Evolutionary conservation across 2,888 invertebrate species (phyloP).

Genomic region (Odontomyia ornata): DNA sequence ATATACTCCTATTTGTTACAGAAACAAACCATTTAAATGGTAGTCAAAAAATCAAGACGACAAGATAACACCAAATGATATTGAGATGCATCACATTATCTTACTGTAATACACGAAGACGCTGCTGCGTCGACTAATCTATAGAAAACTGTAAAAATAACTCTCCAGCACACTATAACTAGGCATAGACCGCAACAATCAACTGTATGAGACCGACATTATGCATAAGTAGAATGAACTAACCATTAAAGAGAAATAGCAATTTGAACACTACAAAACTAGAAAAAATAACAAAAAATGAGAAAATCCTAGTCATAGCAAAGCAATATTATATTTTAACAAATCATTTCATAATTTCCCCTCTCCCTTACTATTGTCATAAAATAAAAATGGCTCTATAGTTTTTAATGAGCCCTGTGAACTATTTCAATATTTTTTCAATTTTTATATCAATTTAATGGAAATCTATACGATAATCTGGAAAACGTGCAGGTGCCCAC

Average conservation of each 20-base stretch:
- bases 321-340: slow-evolving; percentile 26
- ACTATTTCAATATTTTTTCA: too few species aligned
- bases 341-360: slow-evolving; percentile 8
- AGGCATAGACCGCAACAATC: neutral
- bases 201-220: slow-evolving; percentile 22
- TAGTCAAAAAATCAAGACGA: slow-evolving; percentile 28
- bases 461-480: too few species aligned
- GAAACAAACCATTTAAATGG: slow-evolving; percentile 9
- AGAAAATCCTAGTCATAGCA: slow-evolving; percentile 25
- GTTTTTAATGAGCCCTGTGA: too few species aligned
- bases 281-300: neutral
- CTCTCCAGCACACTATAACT: slow-evolving; percentile 14
- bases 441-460: too few species aligned
- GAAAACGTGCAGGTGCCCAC: too few species aligned
- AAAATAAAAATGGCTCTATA: slow-evolving; percentile 33
- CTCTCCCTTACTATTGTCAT: slow-evolving; percentile 30
- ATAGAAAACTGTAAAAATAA: slow-evolving; percentile 3
- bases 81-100: slow-evolving; percentile 39
- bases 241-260: slow-evolving; percentile 17
- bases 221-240: neutral
- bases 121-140: slow-evolving; percentile 5
- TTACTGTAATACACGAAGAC: neutral
- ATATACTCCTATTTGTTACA: slow-evolving; percentile 23
- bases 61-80: slow-evolving; percentile 39
- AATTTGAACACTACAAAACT: neutral